Percentiles rank a stretch among this genome's conserved stretches.
phyloP scores from a whole-genome alignment of 2,797 vertebrate genomes.

The Alcedo atthis region DNA sequence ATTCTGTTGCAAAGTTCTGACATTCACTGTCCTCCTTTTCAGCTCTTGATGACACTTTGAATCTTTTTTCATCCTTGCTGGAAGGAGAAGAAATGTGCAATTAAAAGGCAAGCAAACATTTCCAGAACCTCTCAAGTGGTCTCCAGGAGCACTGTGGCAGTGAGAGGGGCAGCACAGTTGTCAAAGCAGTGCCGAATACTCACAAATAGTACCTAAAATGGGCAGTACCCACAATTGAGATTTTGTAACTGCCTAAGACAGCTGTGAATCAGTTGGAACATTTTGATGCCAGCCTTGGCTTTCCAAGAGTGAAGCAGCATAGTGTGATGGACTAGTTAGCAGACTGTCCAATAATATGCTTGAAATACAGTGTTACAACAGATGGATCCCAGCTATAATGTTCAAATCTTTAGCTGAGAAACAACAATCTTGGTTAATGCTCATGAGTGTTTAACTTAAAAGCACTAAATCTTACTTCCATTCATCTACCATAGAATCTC shows the following conservation, averaged over 20 bases:
- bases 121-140: not conserved
- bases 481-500: not conserved
- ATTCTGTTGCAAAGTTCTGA: not conserved
- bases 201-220: not conserved
- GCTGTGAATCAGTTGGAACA: not conserved
- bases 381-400: not conserved
- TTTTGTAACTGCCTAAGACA: not conserved
- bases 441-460: not conserved
- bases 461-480: not conserved
- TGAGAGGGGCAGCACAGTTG: not conserved
- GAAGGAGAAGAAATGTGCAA: not conserved
- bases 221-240: not conserved
- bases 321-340: not conserved
- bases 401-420: not conserved
- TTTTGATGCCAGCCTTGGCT: not conserved
- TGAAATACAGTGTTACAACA: not conserved
- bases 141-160: not conserved
- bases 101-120: not conserved
- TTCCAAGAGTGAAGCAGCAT: not conserved
- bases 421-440: not conserved
- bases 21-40: not conserved
- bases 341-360: not conserved
- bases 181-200: not conserved
- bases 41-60: not conserved
- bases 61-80: not conserved